Conservation (phyloP, 2,113 vertebrate species). For the Campylomormyrus numenius region DNA sequence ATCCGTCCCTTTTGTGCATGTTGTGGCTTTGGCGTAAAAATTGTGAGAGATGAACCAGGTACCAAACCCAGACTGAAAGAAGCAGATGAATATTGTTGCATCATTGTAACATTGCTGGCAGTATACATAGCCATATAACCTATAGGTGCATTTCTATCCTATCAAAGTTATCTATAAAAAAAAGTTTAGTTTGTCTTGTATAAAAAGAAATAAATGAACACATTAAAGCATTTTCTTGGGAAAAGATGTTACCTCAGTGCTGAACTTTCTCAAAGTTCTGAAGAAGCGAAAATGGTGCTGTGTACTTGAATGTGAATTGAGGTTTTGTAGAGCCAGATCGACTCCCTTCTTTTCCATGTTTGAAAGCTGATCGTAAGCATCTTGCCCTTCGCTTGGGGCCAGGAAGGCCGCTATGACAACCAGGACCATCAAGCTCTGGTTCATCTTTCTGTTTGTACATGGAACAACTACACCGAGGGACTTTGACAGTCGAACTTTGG, state of each 20-base stretch:
- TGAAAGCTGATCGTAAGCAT: constrained; percentile 37
- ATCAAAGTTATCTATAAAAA: not conserved
- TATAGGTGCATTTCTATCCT: not conserved
- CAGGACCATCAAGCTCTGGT: constrained; percentile 30
- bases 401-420: constrained; percentile 27
- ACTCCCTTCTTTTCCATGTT: constrained; percentile 50
- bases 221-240: too few relatives aligned
- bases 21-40: constrained; percentile 58
- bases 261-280: constrained; percentile 37
- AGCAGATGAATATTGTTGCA: not conserved
- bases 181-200: not conserved
- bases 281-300: constrained; percentile 54
- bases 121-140: not conserved
- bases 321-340: constrained; percentile 47
- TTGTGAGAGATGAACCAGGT: constrained; percentile 53
- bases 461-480: not conserved
- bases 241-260: constrained; percentile 44
- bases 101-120: not conserved
- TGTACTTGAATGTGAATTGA: constrained; percentile 38
- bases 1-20: constrained; percentile 43
- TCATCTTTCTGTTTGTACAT: constrained; percentile 38
- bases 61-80: constrained; percentile 48
- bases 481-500: not conserved
- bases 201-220: not conserved
- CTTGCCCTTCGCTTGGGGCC: constrained; percentile 22